phyloP scores from a whole-genome alignment of 2,797 vertebrate species.

The Apogon talboti region DNA sequence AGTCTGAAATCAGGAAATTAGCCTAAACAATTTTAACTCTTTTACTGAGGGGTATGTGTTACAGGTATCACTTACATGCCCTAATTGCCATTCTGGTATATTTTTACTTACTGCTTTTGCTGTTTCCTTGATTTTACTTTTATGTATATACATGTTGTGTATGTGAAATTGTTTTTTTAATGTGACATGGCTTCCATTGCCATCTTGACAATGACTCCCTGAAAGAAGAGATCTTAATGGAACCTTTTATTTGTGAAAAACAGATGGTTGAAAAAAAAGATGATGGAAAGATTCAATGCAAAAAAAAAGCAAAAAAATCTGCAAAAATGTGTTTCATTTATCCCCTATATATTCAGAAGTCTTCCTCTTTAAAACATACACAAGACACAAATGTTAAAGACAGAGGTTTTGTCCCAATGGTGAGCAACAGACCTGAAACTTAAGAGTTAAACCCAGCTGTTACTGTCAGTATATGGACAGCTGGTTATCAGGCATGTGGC shows the following conservation, averaged over 20 bases:
- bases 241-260: too few relatives aligned
- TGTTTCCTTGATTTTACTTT: too few relatives aligned
- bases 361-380: background rate
- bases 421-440: background rate
- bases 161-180: too few relatives aligned
- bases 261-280: background rate
- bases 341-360: background rate
- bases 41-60: too few relatives aligned
- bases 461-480: constrained; percentile 35
- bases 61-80: too few relatives aligned
- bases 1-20: constrained; percentile 10
- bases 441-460: background rate
- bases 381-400: background rate
- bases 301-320: background rate
- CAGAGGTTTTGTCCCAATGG: background rate
- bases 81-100: too few relatives aligned
- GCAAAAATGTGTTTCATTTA: background rate
- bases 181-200: too few relatives aligned
- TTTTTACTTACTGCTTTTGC: too few relatives aligned
- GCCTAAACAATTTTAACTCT: background rate
- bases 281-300: background rate
- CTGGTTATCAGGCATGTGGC: constrained; percentile 40
- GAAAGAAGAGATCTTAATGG: too few relatives aligned
- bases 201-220: too few relatives aligned
- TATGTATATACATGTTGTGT: too few relatives aligned